Base-by-base conservation (phyloP, 2,797 vertebrate genomes). In the Antrozous pallidus region DNA sequence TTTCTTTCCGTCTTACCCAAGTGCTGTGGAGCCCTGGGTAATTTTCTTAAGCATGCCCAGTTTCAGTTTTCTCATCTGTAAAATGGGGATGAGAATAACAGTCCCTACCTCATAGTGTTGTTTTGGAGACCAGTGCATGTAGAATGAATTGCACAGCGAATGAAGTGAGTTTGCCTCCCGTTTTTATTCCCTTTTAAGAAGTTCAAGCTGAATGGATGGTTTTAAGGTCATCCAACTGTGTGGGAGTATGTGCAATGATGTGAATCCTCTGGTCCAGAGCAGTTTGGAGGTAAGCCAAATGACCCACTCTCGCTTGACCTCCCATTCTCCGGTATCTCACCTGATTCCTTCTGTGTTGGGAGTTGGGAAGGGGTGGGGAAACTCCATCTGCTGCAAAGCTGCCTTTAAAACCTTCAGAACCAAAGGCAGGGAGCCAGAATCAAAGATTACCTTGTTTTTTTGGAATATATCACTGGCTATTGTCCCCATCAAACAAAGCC, bases 401-500 rank as follows among this genome's bases (percentile, higher is more conserved):
- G 96, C 96, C 96, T 0, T 65, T 82, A 81, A 96, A 17, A 65
- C 95, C 96, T 42, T 92, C 24, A 69, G 97, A 95, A 95, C 96
- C 91, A 98, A 96, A 97, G 97, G 98, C 96, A 97, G 91, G 95
- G 97, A 98, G 97, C 96, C 97, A 97, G 98, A 98, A 98, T 97
- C 93, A 98, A 98, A 98, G 97, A 97, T 97, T 97, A 90, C 85
- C 42, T 98, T 98, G 98, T 99, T 99, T 98, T 98, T 99, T 98
- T 98, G 85, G 97, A 98, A 98, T 98, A 98, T 98, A 98, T 98
- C 98, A 98, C 97, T 98, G 98, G 97, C 98, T 98, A 98, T 98
- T 98, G 98, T 98, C 98, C 98, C 97, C 96, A 98, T 98, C 98
- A 98, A 98, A 98, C 98, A 98, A 98, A 98, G 98, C 98, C 98